A percentile compares a stretch with the other conserved stretches of the same genome.
phyloP scores from a whole-genome alignment of 2,797 vertebrate species.

The Macropus fuliginosus region DNA sequence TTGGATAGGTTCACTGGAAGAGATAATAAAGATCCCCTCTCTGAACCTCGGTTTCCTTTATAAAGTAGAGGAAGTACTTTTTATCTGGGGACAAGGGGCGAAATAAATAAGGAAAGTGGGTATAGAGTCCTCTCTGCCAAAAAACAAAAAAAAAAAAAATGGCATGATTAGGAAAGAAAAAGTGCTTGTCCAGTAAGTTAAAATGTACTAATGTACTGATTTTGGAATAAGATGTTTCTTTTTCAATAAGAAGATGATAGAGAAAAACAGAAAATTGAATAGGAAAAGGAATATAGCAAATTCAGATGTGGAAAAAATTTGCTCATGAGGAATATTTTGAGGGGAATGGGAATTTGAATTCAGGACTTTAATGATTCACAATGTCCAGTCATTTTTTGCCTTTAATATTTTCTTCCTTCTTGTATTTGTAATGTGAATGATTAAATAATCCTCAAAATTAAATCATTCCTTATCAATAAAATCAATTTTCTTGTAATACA shows the following conservation, averaged over 20 bases:
- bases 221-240: conserved; percentile 45
- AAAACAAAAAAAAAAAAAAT: conserved; percentile 15
- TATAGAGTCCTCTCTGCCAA: neutral
- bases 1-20: neutral
- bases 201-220: conserved; percentile 6
- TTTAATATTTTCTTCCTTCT: neutral
- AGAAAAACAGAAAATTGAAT: neutral
- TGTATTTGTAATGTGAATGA: neutral
- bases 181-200: neutral
- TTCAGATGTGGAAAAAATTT: neutral
- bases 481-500: neutral
- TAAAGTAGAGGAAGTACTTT: neutral
- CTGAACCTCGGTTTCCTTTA: neutral
- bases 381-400: neutral
- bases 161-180: conserved; percentile 37
- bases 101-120: neutral
- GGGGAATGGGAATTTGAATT: conserved; percentile 9
- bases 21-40: neutral
- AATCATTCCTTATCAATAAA: conserved; percentile 37
- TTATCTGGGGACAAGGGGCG: neutral
- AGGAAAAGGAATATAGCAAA: neutral
- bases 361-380: neutral
- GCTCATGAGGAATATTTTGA: neutral
- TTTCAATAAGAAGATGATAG: conserved; percentile 17
- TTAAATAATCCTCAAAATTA: conserved; percentile 1